Evolutionary conservation across 2,113 vertebrate genomes (phyloP).

Genomic region (Nymphicus hollandicus): DNA sequence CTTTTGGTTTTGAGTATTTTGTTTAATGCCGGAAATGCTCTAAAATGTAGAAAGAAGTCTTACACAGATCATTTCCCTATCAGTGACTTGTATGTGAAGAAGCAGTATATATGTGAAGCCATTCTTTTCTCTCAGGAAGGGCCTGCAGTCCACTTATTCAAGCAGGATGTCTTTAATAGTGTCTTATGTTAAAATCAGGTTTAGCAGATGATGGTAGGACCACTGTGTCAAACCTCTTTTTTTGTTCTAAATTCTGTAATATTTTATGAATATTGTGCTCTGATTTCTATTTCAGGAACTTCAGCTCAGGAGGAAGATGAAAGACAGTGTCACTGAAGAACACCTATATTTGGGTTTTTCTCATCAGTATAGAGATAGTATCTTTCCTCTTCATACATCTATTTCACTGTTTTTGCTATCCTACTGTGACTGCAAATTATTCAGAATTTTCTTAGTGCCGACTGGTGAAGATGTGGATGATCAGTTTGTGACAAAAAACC

Average conservation of each 20-base stretch:
- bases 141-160: not conserved
- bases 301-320: conserved; percentile 77
- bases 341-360: conserved; percentile 83
- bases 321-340: conserved; percentile 66
- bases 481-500: conserved; percentile 44
- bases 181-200: not conserved
- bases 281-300: conserved; percentile 62
- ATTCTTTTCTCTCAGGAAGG: not conserved
- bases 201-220: not conserved
- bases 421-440: conserved; percentile 87
- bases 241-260: not conserved
- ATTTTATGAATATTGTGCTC: not conserved
- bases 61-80: not conserved
- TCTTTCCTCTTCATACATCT: conserved; percentile 88
- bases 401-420: conserved; percentile 88
- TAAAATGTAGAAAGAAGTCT: not conserved
- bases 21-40: not conserved
- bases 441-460: conserved; percentile 82
- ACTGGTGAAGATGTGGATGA: conserved; percentile 21
- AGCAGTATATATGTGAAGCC: not conserved
- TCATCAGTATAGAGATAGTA: conserved; percentile 59
- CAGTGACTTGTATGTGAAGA: not conserved
- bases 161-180: not conserved
- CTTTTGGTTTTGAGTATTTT: not conserved
- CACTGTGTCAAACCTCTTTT: not conserved